Evolutionary conservation across 35 echinoderm and acorn worm species (phyloP).

Genomic region (Ptychodera flava): DNA sequence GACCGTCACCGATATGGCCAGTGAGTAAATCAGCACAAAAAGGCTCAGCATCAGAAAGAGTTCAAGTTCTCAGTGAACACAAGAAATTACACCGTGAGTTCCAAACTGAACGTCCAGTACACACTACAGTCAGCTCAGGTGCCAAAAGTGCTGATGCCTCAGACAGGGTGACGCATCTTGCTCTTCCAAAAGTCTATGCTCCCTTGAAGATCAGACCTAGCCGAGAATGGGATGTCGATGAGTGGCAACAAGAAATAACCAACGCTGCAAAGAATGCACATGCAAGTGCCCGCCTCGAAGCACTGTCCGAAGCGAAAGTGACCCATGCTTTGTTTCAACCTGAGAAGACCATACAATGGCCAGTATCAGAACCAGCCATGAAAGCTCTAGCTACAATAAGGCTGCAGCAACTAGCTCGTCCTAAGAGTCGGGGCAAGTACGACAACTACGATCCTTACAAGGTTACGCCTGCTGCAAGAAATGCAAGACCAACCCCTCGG

Average conservation of each 20-base stretch:
- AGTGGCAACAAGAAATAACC: conserved; percentile 92
- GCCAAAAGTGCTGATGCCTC: conserved; percentile 75
- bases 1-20: conserved; percentile 78
- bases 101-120: conserved; percentile 57
- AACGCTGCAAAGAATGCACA: conserved; percentile 72
- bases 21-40: conserved; percentile 78
- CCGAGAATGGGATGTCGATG: conserved; percentile 81
- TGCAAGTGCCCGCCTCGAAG: conserved; percentile 74
- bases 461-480: conserved; percentile 59
- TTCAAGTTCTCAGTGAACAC: conserved; percentile 31
- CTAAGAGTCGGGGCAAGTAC: conserved; percentile 77
- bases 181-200: conserved; percentile 61
- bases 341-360: conserved; percentile 63
- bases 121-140: conserved; percentile 55
- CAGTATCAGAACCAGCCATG: conserved; percentile 55
- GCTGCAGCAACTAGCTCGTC: conserved; percentile 83
- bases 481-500: conserved; percentile 75
- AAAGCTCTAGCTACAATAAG: conserved; percentile 85
- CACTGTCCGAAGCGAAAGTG: conserved; percentile 59
- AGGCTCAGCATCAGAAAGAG: conserved; percentile 54
- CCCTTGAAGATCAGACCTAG: conserved; percentile 78
- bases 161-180: conserved; percentile 67
- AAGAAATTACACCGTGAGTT: conserved; percentile 64
- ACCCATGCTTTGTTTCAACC: conserved; percentile 54
- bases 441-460: conserved; percentile 97